Percentiles rank a stretch among this genome's conserved stretches.
phyloP scores from a whole-genome alignment of 2,113 vertebrate species.

The Myrmecophaga tridactyla region DNA sequence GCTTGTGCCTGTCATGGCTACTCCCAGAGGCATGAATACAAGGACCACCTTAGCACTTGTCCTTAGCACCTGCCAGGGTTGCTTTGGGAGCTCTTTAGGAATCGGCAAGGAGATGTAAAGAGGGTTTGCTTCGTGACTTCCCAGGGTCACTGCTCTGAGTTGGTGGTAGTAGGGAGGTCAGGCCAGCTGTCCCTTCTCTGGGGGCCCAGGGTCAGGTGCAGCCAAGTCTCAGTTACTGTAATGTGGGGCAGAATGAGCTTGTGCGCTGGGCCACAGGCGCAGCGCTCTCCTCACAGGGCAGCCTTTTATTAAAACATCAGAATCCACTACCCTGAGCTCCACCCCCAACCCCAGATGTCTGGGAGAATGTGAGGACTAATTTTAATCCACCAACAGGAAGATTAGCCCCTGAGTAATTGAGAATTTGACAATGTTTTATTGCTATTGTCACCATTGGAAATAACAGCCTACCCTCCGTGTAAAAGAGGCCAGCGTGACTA shows the following conservation, averaged over 20 bases:
- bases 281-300: not conserved
- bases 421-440: conserved; percentile 48
- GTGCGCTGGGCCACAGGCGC: accelerated
- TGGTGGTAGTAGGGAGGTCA: not conserved
- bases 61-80: not conserved
- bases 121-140: not conserved
- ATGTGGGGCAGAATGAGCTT: not conserved
- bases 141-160: not conserved
- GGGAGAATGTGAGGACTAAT: not conserved
- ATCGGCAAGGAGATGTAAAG: not conserved
- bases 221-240: not conserved
- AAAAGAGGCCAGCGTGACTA: conserved; percentile 49
- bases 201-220: not conserved
- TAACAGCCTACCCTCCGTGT: conserved; percentile 14
- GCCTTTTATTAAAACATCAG: not conserved
- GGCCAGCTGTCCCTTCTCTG: not conserved
- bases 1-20: too few species aligned
- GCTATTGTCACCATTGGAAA: conserved; percentile 55
- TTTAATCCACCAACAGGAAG: not conserved
- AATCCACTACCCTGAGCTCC: not conserved
- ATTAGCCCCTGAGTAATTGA: not conserved
- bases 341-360: accelerated
- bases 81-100: not conserved
- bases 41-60: accelerated
- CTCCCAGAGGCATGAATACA: not conserved